phyloP scores from a whole-genome alignment of 2,888 invertebrate genomes.

The Cataglyphis albicans region DNA sequence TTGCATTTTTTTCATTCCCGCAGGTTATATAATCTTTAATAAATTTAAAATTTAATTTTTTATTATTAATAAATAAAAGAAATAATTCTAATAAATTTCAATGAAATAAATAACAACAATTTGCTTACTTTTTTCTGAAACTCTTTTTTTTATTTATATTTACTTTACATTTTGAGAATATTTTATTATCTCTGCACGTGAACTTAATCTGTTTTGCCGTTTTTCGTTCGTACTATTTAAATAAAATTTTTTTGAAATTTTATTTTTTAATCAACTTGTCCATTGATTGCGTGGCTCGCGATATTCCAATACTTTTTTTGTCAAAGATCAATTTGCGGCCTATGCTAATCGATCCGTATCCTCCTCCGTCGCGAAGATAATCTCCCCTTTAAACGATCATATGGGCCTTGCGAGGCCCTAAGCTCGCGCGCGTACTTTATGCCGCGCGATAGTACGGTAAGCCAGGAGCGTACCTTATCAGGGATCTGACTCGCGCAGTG shows the following conservation, averaged over 20 bases:
- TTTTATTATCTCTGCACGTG: conserved; percentile 4
- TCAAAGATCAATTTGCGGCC: conserved; percentile 62
- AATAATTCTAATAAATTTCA: background rate
- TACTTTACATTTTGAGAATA: background rate
- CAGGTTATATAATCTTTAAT: background rate
- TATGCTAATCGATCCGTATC: conserved; percentile 73
- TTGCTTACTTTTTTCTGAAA: background rate
- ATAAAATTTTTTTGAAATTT: conserved; percentile 4
- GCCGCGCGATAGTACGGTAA: conserved; percentile 72
- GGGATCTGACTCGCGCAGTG: conserved; percentile 85
- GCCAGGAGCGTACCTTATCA: conserved; percentile 82
- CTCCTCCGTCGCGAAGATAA: conserved; percentile 73
- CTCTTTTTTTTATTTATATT: background rate
- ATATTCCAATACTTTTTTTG: conserved; percentile 38
- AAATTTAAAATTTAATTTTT: background rate
- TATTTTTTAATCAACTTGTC: background rate
- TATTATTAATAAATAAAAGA: background rate
- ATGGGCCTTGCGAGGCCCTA: conserved; percentile 61
- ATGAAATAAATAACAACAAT: background rate
- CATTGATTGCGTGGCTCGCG: background rate
- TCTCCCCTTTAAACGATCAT: conserved; percentile 79
- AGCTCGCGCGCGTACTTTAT: conserved; percentile 67
- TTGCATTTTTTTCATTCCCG: conserved; percentile 47
- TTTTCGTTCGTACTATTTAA: background rate
- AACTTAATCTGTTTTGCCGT: background rate